Evolutionary conservation across 2,888 invertebrate species (phyloP).

Genomic region (Tipula vernalis): DNA sequence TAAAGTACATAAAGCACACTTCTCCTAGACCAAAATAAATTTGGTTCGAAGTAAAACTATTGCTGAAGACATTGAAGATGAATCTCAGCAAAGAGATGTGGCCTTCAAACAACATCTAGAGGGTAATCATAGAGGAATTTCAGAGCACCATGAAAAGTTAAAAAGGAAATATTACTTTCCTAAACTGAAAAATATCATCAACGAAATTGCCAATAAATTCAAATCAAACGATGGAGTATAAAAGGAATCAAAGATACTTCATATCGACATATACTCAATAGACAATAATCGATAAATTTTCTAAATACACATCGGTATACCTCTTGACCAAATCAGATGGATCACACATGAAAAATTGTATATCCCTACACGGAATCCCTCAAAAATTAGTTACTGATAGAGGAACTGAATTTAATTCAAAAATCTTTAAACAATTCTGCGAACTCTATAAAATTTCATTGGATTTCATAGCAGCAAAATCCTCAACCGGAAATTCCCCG

Average conservation of each 20-base stretch:
- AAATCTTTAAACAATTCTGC: too few relatives aligned
- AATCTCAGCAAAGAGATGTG: too few relatives aligned
- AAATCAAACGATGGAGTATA: constrained; percentile 14
- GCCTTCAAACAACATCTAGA: too few relatives aligned
- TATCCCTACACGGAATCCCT: neutral
- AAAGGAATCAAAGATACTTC: constrained; percentile 16
- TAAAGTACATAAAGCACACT: neutral
- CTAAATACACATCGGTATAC: constrained; percentile 14
- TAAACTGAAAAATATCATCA: constrained; percentile 13
- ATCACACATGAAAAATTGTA: neutral
- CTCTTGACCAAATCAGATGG: neutral
- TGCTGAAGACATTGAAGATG: neutral
- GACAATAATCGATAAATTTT: constrained; percentile 14
- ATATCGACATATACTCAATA: constrained; percentile 17
- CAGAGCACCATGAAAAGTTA: constrained; percentile 12
- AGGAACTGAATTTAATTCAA: neutral
- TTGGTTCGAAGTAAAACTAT: neutral
- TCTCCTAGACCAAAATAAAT: neutral
- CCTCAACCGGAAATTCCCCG: constrained; percentile 16
- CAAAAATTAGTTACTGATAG: neutral
- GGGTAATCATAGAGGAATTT: constrained; percentile 12
- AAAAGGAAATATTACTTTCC: constrained; percentile 14
- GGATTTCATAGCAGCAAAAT: constrained; percentile 16
- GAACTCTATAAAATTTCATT: constrained; percentile 13
- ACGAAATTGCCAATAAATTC: neutral